A percentile compares a stretch with the other conserved stretches of the same genome.
phyloP scores from a whole-genome alignment of 2,797 vertebrate species.

The Esox masquinongy region DNA sequence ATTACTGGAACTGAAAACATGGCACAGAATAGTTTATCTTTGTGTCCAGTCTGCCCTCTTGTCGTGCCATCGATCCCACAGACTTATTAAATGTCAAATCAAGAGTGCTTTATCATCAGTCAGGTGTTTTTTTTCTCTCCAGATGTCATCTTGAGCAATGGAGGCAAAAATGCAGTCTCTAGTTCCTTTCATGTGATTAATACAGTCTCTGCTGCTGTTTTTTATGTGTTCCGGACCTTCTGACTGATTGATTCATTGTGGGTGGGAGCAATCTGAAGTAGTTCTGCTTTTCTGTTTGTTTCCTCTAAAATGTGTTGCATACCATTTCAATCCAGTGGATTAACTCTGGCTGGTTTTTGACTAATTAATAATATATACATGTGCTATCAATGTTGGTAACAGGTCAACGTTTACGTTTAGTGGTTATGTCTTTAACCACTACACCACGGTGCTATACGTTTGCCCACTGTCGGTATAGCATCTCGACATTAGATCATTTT shows the following conservation, averaged over 20 bases:
- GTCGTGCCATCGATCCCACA: constrained; percentile 45
- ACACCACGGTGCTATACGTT: too few species aligned
- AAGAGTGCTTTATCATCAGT: constrained; percentile 50
- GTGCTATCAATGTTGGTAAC: too few species aligned
- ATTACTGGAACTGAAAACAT: constrained; percentile 6
- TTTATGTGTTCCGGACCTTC: constrained; percentile 21
- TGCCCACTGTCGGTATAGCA: too few species aligned
- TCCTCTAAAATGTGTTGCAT: constrained; percentile 34
- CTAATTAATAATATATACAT: too few species aligned
- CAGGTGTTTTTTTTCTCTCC: constrained; percentile 46
- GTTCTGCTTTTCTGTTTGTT: constrained; percentile 32
- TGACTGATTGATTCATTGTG: constrained; percentile 43
- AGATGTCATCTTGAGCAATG: constrained; percentile 54
- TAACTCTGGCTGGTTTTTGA: not conserved
- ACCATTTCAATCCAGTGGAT: not conserved
- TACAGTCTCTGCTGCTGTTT: constrained; percentile 29
- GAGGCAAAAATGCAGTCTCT: constrained; percentile 40
- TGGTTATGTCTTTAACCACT: too few species aligned
- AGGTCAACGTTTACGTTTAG: too few species aligned
- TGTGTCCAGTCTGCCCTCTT: constrained; percentile 12
- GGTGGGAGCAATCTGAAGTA: constrained; percentile 35
- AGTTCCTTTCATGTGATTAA: constrained; percentile 56
- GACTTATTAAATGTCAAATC: constrained; percentile 55
- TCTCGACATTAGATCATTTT: too few species aligned
- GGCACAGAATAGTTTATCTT: constrained; percentile 14